Percentiles rank a stretch among this genome's conserved stretches.
Evolutionary conservation across 1,140 invertebrate species (phyloP).

Genomic region (Drosophila ogumai): DNA sequence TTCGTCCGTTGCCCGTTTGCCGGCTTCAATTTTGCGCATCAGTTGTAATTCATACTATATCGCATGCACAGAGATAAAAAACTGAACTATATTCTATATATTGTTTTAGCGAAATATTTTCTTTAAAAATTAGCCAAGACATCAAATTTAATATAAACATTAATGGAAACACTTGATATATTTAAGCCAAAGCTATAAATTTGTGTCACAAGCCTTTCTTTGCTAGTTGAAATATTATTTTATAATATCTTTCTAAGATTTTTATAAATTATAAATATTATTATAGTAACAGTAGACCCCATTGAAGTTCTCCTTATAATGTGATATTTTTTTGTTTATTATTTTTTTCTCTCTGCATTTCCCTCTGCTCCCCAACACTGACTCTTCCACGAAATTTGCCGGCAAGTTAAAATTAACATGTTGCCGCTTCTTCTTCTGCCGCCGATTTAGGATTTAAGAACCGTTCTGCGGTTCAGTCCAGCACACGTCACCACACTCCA

Average conservation of each 20-base stretch:
- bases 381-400: conserved; percentile 78
- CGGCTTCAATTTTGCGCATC: conserved; percentile 80
- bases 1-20: conserved; percentile 64
- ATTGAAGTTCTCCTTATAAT: background rate
- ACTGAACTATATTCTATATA: background rate
- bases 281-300: background rate
- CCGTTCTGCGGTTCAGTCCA: conserved; percentile 68
- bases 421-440: conserved; percentile 45
- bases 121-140: too few species aligned
- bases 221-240: rapidly evolving
- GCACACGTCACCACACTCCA: conserved; percentile 65
- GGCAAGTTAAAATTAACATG: conserved; percentile 79
- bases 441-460: conserved; percentile 76
- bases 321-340: background rate
- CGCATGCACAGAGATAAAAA: conserved; percentile 5
- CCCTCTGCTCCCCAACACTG: conserved; percentile 60
- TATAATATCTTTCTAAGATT: background rate
- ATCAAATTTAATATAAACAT: background rate
- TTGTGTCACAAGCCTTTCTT: too few species aligned
- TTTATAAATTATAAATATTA: background rate
- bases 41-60: conserved; percentile 79
- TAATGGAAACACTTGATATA: background rate
- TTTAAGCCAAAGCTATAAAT: too few species aligned
- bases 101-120: background rate
- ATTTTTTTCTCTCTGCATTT: conserved; percentile 41